These are phyloP conservation scores for Caenorhabditis elegans DNA, from an alignment of 1,140 invertebrate species.

Conservation along the genomic window DNA sequence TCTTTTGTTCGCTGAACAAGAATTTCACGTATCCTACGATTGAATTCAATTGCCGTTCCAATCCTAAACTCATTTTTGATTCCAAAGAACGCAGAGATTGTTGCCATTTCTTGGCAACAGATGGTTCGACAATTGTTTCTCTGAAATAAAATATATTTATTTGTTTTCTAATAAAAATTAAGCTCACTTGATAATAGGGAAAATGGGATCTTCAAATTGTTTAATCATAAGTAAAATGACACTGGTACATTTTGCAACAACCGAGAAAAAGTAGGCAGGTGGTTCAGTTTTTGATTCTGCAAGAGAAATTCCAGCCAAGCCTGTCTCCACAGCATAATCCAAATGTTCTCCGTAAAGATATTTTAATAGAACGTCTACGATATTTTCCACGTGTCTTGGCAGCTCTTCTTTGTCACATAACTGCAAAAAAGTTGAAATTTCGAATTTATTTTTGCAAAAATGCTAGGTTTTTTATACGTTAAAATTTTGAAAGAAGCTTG, in stretches of 20 bases:
- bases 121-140: constrained; percentile 83
- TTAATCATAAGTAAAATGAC: constrained; percentile 94
- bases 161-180: not conserved
- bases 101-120: constrained; percentile 73
- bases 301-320: constrained; percentile 81
- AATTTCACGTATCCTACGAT: constrained; percentile 82
- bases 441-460: too few species aligned
- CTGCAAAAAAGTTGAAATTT: too few species aligned
- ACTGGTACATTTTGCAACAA: constrained; percentile 88
- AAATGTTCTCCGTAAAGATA: constrained; percentile 87
- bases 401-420: constrained; percentile 80
- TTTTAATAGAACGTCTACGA: constrained; percentile 84
- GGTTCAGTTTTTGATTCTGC: constrained; percentile 80
- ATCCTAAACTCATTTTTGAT: constrained; percentile 79
- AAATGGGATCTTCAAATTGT: constrained; percentile 83
- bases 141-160: constrained; percentile 68
- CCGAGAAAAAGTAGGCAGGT: constrained; percentile 89
- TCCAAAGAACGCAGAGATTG: constrained; percentile 70
- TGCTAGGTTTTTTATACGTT: constrained; percentile 26
- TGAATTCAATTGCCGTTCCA: constrained; percentile 86
- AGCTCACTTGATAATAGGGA: constrained; percentile 82
- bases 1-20: constrained; percentile 90
- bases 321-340: constrained; percentile 91
- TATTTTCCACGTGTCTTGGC: constrained; percentile 77
- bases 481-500: constrained; percentile 36